Evolutionary conservation across 2,113 vertebrate genomes (phyloP).

Genomic region (Gila orcuttii): DNA sequence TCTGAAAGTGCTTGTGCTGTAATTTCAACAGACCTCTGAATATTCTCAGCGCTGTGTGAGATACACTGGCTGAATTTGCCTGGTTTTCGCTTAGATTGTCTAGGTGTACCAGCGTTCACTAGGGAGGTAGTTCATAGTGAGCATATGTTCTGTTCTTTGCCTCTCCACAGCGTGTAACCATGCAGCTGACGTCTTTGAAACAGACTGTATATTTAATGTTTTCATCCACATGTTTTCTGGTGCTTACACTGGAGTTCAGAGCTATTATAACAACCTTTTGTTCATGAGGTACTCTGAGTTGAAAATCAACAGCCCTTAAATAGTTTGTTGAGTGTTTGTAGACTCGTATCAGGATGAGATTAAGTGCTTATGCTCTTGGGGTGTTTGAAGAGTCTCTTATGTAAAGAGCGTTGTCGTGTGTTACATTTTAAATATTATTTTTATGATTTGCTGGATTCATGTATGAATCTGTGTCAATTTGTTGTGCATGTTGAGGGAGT

Average conservation of each 20-base stretch:
- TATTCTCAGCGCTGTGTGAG: background rate
- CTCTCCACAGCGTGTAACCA: background rate
- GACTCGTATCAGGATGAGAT: constrained; percentile 32
- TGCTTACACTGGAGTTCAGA: background rate
- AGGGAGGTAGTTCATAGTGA: background rate
- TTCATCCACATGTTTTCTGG: background rate
- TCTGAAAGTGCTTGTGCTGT: background rate
- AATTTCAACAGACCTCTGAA: constrained; percentile 11
- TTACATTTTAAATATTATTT: background rate
- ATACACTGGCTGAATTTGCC: background rate
- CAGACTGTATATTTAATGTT: background rate
- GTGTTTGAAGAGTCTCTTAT: constrained; percentile 49
- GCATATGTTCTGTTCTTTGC: background rate
- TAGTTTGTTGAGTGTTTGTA: constrained; percentile 37
- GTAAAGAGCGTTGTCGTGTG: constrained; percentile 30
- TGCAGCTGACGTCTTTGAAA: background rate
- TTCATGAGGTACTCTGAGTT: background rate
- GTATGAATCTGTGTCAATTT: constrained; percentile 3
- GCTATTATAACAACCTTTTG: constrained; percentile 30
- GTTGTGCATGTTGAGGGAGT: constrained; percentile 17
- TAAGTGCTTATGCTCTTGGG: constrained; percentile 5
- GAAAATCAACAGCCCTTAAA: constrained; percentile 38
- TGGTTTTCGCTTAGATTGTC: background rate
- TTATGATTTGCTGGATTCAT: background rate
- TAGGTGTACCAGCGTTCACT: background rate